Percentiles rank a stretch among this genome's conserved stretches.
Conservation (phyloP, 2,888 invertebrate species). For the Macrophya alboannulata region DNA sequence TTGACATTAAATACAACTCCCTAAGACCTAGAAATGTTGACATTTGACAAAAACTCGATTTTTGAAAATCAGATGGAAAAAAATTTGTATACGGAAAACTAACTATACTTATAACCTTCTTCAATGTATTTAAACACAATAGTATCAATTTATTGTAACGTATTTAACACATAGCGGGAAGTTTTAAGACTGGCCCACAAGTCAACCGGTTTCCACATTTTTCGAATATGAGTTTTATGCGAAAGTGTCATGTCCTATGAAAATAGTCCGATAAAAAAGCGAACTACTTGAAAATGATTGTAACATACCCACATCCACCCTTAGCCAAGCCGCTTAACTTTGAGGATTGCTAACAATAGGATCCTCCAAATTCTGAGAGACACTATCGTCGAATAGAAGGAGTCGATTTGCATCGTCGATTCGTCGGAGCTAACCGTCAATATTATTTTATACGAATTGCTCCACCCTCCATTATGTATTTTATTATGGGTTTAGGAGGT, state of each 20-base stretch:
- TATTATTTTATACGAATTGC: neutral
- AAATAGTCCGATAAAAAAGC: neutral
- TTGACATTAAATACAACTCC: too few species aligned
- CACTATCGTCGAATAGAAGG: neutral
- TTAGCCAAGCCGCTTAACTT: neutral
- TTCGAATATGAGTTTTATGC: neutral
- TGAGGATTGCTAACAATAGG: neutral
- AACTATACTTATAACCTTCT: too few species aligned
- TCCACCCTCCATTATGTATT: neutral
- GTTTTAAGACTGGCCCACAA: too few species aligned
- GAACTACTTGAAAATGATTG: neutral
- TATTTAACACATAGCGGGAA: too few species aligned
- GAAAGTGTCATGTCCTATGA: neutral
- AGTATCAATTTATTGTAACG: too few species aligned
- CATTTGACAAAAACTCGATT: too few species aligned
- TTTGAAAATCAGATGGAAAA: too few species aligned
- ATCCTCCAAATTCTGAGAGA: constrained; percentile 1
- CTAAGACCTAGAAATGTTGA: too few species aligned
- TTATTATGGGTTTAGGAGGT: neutral
- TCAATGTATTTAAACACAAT: too few species aligned
- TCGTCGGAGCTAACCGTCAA: neutral
- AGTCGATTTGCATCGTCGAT: neutral
- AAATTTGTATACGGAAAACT: too few species aligned
- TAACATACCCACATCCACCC: constrained; percentile 4
- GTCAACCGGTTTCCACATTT: too few species aligned